These are phyloP conservation scores for Pipistrellus pygmaeus DNA, from an alignment of 2,797 vertebrate species.

Conservation along the genomic window DNA sequence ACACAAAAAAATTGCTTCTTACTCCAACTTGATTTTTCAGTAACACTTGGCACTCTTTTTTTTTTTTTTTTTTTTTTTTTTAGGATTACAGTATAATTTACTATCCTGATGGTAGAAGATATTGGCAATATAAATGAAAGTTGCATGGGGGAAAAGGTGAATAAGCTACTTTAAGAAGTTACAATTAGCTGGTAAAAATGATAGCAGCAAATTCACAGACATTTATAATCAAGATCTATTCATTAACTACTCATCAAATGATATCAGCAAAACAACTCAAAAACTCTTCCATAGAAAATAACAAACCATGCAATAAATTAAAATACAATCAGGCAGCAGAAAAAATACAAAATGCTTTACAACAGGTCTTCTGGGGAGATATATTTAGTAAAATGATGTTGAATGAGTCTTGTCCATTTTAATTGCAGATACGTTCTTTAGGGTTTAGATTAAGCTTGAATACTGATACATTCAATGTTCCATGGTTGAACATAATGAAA, in stretches of 20 bases:
- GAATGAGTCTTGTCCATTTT: constrained; percentile 30
- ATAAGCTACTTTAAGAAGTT: background rate
- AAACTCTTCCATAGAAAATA: background rate
- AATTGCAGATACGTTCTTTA: background rate
- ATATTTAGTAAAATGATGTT: background rate
- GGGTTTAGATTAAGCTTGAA: background rate
- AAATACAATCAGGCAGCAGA: background rate
- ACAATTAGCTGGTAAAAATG: background rate
- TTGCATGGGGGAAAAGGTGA: background rate
- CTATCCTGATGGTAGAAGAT: background rate
- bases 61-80: background rate
- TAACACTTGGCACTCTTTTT: background rate
- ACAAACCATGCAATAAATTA: background rate
- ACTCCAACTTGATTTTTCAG: background rate
- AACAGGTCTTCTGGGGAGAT: background rate
- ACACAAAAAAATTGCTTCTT: background rate
- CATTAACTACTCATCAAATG: background rate
- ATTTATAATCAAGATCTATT: background rate
- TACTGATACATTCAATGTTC: constrained; percentile 40
- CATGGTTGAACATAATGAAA: constrained; percentile 53
- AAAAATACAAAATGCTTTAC: background rate
- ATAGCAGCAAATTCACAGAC: background rate
- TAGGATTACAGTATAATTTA: background rate
- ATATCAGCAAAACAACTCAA: background rate
- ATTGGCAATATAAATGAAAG: background rate